phyloP scores from a whole-genome alignment of 2,888 invertebrate genomes.

The Linhomoeus sp. region DNA sequence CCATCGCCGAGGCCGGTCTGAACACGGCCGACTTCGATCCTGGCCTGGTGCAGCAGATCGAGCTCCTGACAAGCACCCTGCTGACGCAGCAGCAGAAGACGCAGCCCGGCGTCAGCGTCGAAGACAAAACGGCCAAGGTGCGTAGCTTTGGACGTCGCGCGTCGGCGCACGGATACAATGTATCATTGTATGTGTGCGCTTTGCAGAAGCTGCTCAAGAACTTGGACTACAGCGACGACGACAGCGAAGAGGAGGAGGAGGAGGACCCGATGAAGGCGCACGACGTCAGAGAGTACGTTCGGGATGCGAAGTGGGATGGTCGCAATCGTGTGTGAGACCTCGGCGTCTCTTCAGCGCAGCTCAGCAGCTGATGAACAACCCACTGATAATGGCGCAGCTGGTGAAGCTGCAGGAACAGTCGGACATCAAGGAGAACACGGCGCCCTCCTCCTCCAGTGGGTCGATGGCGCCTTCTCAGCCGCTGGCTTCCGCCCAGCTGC shows the following conservation, averaged over 20 bases:
- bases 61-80: constrained; percentile 5
- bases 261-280: not conserved
- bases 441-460: not conserved
- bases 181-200: no score
- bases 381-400: constrained; percentile 67
- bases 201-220: constrained; percentile 15
- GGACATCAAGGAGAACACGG: not conserved
- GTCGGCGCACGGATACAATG: no score
- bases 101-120: not conserved
- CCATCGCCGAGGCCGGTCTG: not conserved
- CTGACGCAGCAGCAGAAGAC: not conserved
- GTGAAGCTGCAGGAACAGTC: constrained; percentile 38
- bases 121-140: no score
- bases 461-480: not conserved
- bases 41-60: constrained; percentile 4
- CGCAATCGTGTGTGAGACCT: not conserved
- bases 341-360: constrained; percentile 11
- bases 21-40: not conserved
- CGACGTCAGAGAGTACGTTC: not conserved
- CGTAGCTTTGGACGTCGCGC: no score
- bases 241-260: constrained; percentile 14
- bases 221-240: constrained; percentile 24
- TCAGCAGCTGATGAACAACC: constrained; percentile 52
- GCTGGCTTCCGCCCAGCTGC: not conserved
- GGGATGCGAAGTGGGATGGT: no score